These are phyloP conservation scores for Puntigrus tetrazona DNA, from an alignment of 2,113 vertebrate species.

Conservation along the genomic window DNA sequence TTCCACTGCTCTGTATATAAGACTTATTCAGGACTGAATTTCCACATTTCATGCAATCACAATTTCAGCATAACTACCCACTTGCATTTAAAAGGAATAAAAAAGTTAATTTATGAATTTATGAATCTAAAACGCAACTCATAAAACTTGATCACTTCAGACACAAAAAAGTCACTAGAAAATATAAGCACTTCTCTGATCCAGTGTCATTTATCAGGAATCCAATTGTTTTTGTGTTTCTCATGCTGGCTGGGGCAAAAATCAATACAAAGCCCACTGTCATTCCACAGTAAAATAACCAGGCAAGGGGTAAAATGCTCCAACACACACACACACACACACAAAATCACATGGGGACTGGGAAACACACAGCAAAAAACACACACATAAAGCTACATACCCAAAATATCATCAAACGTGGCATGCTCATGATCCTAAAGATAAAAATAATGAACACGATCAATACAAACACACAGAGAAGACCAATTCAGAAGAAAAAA, in stretches of 20 bases:
- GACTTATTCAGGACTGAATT: too few species aligned
- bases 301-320: constrained; percentile 9
- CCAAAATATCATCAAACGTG: constrained; percentile 96
- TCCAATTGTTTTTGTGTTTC: constrained; percentile 55
- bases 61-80: not conserved
- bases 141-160: not conserved
- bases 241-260: constrained; percentile 41
- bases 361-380: constrained; percentile 10
- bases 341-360: not conserved
- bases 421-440: constrained; percentile 95
- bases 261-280: constrained; percentile 1
- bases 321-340: not conserved
- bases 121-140: not conserved
- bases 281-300: not conserved
- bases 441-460: constrained; percentile 36
- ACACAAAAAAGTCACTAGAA: not conserved
- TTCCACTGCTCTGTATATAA: too few species aligned
- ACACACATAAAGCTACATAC: constrained; percentile 73
- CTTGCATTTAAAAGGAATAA: not conserved
- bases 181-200: not conserved
- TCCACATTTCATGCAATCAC: too few species aligned
- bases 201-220: constrained; percentile 13
- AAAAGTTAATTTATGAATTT: too few species aligned
- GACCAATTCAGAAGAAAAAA: not conserved
- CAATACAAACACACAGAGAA: constrained; percentile 32